Base-by-base conservation (phyloP, 2,888 invertebrate genomes). In the Hyposoter dolosus region DNA sequence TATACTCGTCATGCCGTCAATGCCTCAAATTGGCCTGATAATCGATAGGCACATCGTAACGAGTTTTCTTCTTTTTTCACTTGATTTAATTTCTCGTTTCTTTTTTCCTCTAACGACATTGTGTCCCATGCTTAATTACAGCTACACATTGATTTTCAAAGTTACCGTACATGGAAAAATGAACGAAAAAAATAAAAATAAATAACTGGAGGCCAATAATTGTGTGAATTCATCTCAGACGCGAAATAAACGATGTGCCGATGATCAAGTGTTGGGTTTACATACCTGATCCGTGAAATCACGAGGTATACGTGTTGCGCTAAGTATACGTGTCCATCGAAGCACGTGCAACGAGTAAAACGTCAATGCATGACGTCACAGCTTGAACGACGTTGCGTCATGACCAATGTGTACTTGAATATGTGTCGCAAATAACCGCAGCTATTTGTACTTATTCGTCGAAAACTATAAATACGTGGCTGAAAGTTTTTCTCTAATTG, bases 301-400 rank as follows among this genome's bases (percentile, higher is more conserved):
- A 56, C 53, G 69, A 74, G 72, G 60, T 47, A 50, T 72, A 72
- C 12, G 35, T 35, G 47, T 35, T 45, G 47, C 65, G 68, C 43
- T 40, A 40, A 72, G n/a, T 19, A 23, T 40, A 40, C 23, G 47
- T 80, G 76, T 60, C 40, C 56, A 35, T 23, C 53, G 35, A 32
- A 56, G 60, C 75, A 69, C 75, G 74, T 82, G 75, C 72, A 75
- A 68, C 65, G 47, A 5, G 40, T 81, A 71, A 78, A 68, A 78
- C 85, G 85, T 82, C 82, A 82, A 74, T 85, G 82, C 69, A 50
- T 75, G 68, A 79, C 78, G 82, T 82, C 74, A 75, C 43, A n/a
- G 53, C 40, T 12, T 32, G 40, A 40, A 19, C 65, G 12, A 19
- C 65, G 12, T 79, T 78, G 43, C 78, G 68, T 71, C 82, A 75